Evolutionary conservation across 2,113 vertebrate genomes (phyloP), one percentile per base, ranked within the genome.

Genomic region (Clarias macrocephalus): DNA sequence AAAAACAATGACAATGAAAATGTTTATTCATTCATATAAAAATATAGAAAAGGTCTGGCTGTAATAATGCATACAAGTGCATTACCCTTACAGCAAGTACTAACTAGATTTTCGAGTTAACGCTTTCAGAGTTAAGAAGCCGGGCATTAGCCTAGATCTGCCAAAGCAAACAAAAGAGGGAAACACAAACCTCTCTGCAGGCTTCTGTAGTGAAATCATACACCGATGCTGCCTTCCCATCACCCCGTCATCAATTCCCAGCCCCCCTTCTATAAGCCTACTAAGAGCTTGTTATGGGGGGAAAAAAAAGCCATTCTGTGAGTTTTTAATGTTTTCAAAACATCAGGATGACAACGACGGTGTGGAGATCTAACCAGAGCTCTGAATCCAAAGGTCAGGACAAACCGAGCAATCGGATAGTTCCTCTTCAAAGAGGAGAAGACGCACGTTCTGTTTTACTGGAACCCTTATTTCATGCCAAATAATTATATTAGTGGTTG

Each of bases 281-380:
- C 63, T 82, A 79, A 88, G 65, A 81, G 80, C 73, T 42, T 81
- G 82, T 90, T 85, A 88, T 89, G 87, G 85, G 80, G 85, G 87
- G 33, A 37, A 37, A 86, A 90, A 91, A 48, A 85, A 84, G 75
- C 70, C 66, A 88, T 86, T 87, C 83, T 85, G 86, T 76, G 82
- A 88, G 82, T 90, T 90, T 90, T 89, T 85, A 54, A 73, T 91
- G 91, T 92, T 92, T 92, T 84, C 88, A 87, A 91, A 91, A 90
- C 89, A 77, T 33, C 37, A 62, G 80, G 76, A 81, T 37, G 63
- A 75, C 66, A 42, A 42, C 79, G 54, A 54, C 62, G 56, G 76
- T 4, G 3, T 18, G 65, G 83, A 54, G 87, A 88, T 88, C 83
- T 80, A 85, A 83, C 82, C 60, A 16, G 75, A 82, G 65, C 88